Evolutionary conservation across 2,888 invertebrate genomes (phyloP), one percentile per base, ranked within the genome.

Genomic region (Drosophila imparisetae): DNA sequence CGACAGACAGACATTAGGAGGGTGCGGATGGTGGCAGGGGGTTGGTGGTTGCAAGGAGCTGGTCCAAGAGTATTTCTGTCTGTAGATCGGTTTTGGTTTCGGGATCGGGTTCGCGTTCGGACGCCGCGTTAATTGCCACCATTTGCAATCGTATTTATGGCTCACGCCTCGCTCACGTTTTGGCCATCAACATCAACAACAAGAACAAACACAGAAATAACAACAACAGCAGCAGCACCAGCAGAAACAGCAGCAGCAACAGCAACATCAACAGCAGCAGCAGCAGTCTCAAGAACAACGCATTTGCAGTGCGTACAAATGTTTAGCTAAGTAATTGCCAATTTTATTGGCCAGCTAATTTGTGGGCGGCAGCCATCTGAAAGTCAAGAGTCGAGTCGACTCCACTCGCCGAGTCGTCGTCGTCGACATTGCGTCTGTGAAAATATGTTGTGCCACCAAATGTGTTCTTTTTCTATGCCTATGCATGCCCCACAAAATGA

Each of bases 91-190:
- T 40, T 70, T 74, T 42, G 42, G 42, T 30, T 58, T 72, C 58
- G 68, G 73, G 48, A 65, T 78, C 74, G 75, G 58, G 32, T 72
- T 75, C 74, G 64, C 48, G 52, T 38, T 72, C 58, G 30, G 58
- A 69, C 61, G 62, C 65, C 61, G 74, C 75, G 80, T 84, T 84
- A 84, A 84, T 85, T 85, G 86, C 83, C 72, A 87, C 88, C 88
- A 85, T 85, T 88, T 86, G 82, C 84, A 86, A 84, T 86, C 69
- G 80, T 88, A 83, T 86, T 86, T 86, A 86, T 86, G 86, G 88
- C 83, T 88, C 88, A 84, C 84, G 87, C 86, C 80, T 80, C 77
- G 78, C 86, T 86, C 86, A 86, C 86, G 86, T 86, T 86, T 86
- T 86, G 81, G 83, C 86, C 83, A 85, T 85, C 79, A 79, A 74